These are phyloP conservation scores for Chironomus riparius DNA, from an alignment of 2,888 invertebrate genomes.

Conservation along the genomic window DNA sequence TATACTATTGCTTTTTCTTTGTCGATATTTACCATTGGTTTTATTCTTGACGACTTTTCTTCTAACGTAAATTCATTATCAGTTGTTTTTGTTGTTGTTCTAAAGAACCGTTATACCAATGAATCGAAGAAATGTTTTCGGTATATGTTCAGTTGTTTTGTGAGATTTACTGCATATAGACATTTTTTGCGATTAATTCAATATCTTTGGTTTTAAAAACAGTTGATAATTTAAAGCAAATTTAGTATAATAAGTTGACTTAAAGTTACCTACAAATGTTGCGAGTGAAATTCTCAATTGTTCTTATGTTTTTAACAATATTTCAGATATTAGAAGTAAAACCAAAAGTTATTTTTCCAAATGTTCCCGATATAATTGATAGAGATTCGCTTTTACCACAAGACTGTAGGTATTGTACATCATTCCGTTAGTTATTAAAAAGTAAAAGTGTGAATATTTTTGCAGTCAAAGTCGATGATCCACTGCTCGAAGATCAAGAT, in stretches of 20 bases:
- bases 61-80: background rate
- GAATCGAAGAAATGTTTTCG: background rate
- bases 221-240: background rate
- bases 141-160: background rate
- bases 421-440: constrained; percentile 13
- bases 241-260: background rate
- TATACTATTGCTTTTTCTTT: background rate
- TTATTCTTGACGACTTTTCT: background rate
- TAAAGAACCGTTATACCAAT: background rate
- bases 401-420: constrained; percentile 6
- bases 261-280: background rate
- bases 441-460: background rate
- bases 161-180: background rate
- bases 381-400: constrained; percentile 12
- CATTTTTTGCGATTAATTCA: background rate
- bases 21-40: background rate
- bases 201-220: too few species aligned
- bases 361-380: constrained; percentile 9
- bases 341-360: constrained; percentile 8
- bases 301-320: background rate
- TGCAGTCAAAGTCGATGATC: constrained; percentile 3
- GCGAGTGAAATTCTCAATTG: background rate
- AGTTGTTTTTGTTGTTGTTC: background rate
- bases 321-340: background rate
- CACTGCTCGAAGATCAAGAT: constrained; percentile 41